These are phyloP conservation scores for Sebastes oblongus DNA, from an alignment of 2,797 vertebrate species.

Conservation along the genomic window DNA sequence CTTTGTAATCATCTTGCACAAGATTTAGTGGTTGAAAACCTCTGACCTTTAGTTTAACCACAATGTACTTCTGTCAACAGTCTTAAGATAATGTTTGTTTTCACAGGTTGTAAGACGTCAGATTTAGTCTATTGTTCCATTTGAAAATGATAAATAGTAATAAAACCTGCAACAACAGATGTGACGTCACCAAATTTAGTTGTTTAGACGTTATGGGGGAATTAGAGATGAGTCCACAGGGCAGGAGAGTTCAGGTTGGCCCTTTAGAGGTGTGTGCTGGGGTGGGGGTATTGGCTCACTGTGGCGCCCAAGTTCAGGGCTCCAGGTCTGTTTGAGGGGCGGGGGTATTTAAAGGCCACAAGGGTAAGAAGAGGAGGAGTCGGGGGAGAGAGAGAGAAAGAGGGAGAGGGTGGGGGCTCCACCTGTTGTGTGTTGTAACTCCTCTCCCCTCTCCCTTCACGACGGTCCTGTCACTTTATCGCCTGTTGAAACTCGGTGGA, in stretches of 20 bases:
- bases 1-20: not conserved
- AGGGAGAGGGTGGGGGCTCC: not conserved
- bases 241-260: constrained; percentile 10
- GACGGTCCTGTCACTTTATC: constrained; percentile 27
- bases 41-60: not conserved
- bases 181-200: not conserved
- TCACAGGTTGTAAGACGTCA: not conserved
- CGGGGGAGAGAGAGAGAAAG: too few relatives aligned
- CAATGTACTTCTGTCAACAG: not conserved
- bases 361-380: constrained; percentile 1
- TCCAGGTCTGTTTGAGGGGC: constrained; percentile 21
- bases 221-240: not conserved
- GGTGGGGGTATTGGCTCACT: not conserved
- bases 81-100: not conserved
- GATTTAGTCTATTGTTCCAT: not conserved
- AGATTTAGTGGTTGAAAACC: not conserved
- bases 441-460: not conserved
- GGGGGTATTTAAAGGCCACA: constrained; percentile 51
- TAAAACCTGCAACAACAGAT: not conserved
- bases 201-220: not conserved
- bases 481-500: not conserved
- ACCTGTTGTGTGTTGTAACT: constrained; percentile 64
- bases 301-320: constrained; percentile 44
- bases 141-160: not conserved
- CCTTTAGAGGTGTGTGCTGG: not conserved